Evolutionary conservation across 2,888 invertebrate genomes (phyloP).

Genomic region (Saturnia pavonia): DNA sequence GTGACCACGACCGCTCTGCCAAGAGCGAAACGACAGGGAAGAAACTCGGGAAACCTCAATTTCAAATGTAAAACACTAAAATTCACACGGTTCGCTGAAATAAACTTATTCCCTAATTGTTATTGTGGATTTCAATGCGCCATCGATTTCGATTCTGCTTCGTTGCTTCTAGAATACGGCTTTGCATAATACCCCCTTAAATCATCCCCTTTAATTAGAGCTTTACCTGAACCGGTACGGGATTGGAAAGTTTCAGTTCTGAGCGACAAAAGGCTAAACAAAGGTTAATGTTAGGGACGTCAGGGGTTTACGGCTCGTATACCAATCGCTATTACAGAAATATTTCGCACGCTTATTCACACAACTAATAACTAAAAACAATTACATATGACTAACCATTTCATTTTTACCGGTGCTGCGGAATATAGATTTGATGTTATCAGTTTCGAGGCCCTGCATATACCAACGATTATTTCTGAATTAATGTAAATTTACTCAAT

Average conservation of each 20-base stretch:
- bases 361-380: too few species aligned
- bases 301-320: too few species aligned
- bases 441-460: too few species aligned
- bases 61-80: slow-evolving; percentile 14
- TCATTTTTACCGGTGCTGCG: too few species aligned
- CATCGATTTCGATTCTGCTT: neutral
- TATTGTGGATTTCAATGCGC: neutral
- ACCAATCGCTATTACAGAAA: too few species aligned
- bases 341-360: too few species aligned
- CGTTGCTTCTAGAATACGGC: neutral
- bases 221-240: neutral
- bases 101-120: slow-evolving; percentile 8
- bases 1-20: too few species aligned
- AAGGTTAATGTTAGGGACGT: neutral
- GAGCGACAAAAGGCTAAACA: neutral
- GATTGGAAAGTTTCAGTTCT: neutral
- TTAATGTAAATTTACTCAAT: too few species aligned
- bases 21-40: too few species aligned
- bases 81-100: neutral
- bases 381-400: too few species aligned
- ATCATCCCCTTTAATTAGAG: neutral
- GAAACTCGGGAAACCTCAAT: neutral
- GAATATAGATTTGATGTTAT: too few species aligned
- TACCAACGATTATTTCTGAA: too few species aligned
- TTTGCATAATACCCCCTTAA: slow-evolving; percentile 1